A percentile compares a stretch with the other conserved stretches of the same genome.
phyloP scores from a whole-genome alignment of 2,797 vertebrate species.

The Gallirallus australis region DNA sequence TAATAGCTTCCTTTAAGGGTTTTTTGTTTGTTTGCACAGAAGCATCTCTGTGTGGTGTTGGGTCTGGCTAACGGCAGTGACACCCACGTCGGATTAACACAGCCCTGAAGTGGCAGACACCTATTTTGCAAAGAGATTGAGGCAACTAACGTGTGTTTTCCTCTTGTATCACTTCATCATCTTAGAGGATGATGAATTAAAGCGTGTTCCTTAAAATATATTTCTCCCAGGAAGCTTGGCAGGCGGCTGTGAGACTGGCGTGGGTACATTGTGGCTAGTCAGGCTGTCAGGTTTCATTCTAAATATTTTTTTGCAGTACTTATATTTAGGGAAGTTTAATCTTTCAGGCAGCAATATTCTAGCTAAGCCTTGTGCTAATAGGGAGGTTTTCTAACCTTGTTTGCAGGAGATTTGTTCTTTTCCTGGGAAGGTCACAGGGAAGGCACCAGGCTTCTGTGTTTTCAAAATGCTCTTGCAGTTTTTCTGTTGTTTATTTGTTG shows the following conservation, averaged over 20 bases:
- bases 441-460: background rate
- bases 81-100: background rate
- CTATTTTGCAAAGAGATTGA: background rate
- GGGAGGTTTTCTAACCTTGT: conserved; percentile 45
- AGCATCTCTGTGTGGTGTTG: background rate
- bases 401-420: conserved; percentile 30
- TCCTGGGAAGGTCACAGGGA: conserved; percentile 44
- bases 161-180: conserved; percentile 14
- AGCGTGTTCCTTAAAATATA: background rate
- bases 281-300: background rate
- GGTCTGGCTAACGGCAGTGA: background rate
- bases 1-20: background rate
- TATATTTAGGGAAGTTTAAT: conserved; percentile 57
- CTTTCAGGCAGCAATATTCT: conserved; percentile 58
- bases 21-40: background rate
- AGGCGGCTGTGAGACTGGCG: background rate
- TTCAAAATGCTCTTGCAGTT: background rate
- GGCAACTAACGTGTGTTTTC: conserved; percentile 5
- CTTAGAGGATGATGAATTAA: background rate
- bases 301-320: background rate
- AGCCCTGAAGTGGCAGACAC: background rate
- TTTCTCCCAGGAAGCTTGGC: conserved; percentile 11
- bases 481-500: background rate
- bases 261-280: background rate
- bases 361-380: conserved; percentile 58